Base-by-base conservation (phyloP, 1,140 invertebrate genomes). In the Thalassaphorura encarpata region DNA sequence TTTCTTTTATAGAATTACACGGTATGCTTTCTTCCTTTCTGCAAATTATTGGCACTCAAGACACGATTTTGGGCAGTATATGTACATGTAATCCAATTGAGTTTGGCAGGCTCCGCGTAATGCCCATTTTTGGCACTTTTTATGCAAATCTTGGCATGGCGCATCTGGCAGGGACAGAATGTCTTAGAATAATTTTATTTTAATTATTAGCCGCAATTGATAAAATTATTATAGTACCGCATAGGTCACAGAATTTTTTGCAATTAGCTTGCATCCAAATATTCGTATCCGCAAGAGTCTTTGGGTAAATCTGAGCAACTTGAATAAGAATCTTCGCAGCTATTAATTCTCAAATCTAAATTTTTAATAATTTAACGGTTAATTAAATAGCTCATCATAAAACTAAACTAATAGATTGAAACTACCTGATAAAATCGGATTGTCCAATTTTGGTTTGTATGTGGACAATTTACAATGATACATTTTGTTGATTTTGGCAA, bases 41-140 rank as follows among this genome's bases (percentile, higher is more conserved):
- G 23, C 8, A 48, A 15, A 27, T 15, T 4, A 27, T 51, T 39
- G 5, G 19, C 48, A 51, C 4, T 16, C 4, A 4, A 11, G 18
- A 36, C 48, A 51, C 16, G 27, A 13, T 39, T 51, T 11, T 4
- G 48, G 48, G 33, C 48, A 51, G 19, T 51, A 51, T 4, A 33
- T 6, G 3, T 51, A 19, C 48, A 51, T 51, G 21, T 51, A 51
- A n/a, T 51, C 48, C 8, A 16, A 33, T 11, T 51, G 48, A 33
- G 3, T 11, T 11, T 31, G 6, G 21, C 48, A 51, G 16, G 28
- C 48, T 21, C 48, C 48, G 4, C 13, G 28, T 8, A 5, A 5
- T 19, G 31, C 48, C 48, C 48, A 51, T 4, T 13, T 15, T 3
- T 26, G 21, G 21, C 48, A 51, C 21, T 51, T 27, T 4, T 21